Base-by-base conservation (phyloP, 2,797 vertebrate genomes). In the Siniperca obscura region DNA sequence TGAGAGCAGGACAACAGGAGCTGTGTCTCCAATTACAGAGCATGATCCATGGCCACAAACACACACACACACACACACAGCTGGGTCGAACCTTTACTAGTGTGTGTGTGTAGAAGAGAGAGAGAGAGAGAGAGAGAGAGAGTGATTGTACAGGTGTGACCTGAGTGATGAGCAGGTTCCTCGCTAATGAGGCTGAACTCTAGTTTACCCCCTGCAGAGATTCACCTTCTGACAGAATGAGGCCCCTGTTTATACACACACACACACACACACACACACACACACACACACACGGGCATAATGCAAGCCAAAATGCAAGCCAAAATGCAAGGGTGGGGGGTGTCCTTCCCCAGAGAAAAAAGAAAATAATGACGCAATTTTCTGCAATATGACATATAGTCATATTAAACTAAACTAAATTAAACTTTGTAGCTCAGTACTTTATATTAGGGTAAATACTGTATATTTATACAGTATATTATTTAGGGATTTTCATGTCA, bases 211-310 rank as follows among this genome's bases (percentile, higher is more conserved):
- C 73, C 87, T 7, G 8, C 79, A 90, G 93, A 94, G 95, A 93
- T 81, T 93, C 77, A 91, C 78, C 78, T 56, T 73, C 19, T 83
- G 91, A 94, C 80, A 85, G 86, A 95, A 92, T 87, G 76, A 83
- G 89, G 85, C 25, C 82, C 91, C 57, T 55, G 42, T 76, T 55
- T 53, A 64, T 60, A 57, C 75, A 76, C 62, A 67, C 46, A 40
- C 69, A 68, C 73, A 60, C 22, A 71, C 64, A 76, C 50, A 52
- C 65, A 79, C 30, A 57, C 52, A 79, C 78, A 69, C 42, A 76
- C 80, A 69, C 66, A 74, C 72, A 76, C 42, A 40, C 69, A 72
- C 80, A 53, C 5, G 36, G 36, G 36, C 36, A 7, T 36, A 5
- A 36, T 36, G 7, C 36, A 36, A 36, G 36, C 36, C 5, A 5